phyloP scores from a whole-genome alignment of 2,797 vertebrate species.

The Sandelia bainsii region DNA sequence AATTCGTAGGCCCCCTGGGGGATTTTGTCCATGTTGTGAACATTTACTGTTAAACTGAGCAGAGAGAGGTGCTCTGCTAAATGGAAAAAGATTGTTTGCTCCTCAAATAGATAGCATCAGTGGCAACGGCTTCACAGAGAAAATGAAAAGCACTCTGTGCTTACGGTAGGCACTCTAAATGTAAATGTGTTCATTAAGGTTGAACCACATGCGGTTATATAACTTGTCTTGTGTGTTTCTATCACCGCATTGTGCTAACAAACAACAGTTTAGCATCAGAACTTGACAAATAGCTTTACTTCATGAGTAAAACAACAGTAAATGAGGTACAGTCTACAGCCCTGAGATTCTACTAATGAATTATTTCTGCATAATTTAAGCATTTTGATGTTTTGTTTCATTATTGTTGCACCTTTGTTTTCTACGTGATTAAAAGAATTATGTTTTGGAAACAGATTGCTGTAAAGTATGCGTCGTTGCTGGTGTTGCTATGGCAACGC shows the following conservation, averaged over 20 bases:
- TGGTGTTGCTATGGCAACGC: too few relatives aligned
- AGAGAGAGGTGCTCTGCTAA: slow-evolving; percentile 65
- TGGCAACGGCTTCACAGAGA: slow-evolving; percentile 34
- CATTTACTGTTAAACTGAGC: slow-evolving; percentile 74
- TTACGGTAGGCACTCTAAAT: slow-evolving; percentile 64
- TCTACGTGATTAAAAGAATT: not conserved
- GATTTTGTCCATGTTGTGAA: slow-evolving; percentile 32
- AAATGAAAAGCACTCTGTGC: slow-evolving; percentile 32
- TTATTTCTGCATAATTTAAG: slow-evolving; percentile 17
- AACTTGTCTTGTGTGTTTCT: slow-evolving; percentile 35
- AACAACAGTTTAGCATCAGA: slow-evolving; percentile 19
- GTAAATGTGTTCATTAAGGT: slow-evolving; percentile 71
- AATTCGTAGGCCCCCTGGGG: slow-evolving; percentile 7
- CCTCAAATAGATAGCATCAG: slow-evolving; percentile 59
- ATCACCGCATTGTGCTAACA: slow-evolving; percentile 20
- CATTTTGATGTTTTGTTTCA: not conserved
- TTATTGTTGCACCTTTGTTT: not conserved
- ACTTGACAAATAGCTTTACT: slow-evolving; percentile 3
- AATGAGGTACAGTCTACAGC: not conserved
- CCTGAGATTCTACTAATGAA: not conserved
- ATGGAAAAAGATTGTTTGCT: slow-evolving; percentile 76
- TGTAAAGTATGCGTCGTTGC: too few relatives aligned
- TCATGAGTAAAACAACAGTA: slow-evolving; percentile 9
- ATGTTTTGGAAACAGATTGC: too few relatives aligned
- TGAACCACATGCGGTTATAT: slow-evolving; percentile 45